These are phyloP conservation scores for Meiosimyza platycephala DNA, from an alignment of 2,888 invertebrate species.

Conservation along the genomic window DNA sequence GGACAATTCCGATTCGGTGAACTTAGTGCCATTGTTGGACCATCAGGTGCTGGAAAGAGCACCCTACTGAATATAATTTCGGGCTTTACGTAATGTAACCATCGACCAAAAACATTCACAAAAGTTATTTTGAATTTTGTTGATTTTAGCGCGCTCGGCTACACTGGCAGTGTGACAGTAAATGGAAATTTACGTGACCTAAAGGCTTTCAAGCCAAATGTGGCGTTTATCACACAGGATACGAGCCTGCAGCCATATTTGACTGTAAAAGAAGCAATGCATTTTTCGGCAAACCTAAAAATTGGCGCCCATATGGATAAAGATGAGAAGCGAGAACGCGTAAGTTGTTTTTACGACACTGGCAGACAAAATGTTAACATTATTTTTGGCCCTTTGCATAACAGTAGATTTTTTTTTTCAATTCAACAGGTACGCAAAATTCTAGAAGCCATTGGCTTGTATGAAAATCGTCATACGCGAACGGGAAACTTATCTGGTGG, in stretches of 20 bases:
- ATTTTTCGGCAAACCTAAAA: constrained; percentile 88
- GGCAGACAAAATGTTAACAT: neutral
- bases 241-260: constrained; percentile 84
- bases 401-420: constrained; percentile 6
- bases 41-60: constrained; percentile 90
- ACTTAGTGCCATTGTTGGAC: constrained; percentile 88
- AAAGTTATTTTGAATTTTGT: constrained; percentile 25
- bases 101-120: constrained; percentile 29
- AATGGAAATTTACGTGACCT: constrained; percentile 78
- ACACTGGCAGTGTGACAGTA: constrained; percentile 78
- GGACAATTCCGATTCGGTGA: constrained; percentile 81
- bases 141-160: constrained; percentile 57
- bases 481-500: constrained; percentile 86
- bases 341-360: constrained; percentile 63
- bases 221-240: constrained; percentile 93
- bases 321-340: constrained; percentile 75
- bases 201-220: constrained; percentile 77
- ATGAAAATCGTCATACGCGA: constrained; percentile 74
- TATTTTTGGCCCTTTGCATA: neutral
- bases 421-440: constrained; percentile 80
- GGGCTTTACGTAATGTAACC: constrained; percentile 83
- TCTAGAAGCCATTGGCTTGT: constrained; percentile 80
- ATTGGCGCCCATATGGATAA: constrained; percentile 74
- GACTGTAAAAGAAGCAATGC: constrained; percentile 87
- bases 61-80: constrained; percentile 89